These are phyloP conservation scores for Dissostichus mawsoni DNA, from an alignment of 2,113 vertebrate species.

Conservation along the genomic window DNA sequence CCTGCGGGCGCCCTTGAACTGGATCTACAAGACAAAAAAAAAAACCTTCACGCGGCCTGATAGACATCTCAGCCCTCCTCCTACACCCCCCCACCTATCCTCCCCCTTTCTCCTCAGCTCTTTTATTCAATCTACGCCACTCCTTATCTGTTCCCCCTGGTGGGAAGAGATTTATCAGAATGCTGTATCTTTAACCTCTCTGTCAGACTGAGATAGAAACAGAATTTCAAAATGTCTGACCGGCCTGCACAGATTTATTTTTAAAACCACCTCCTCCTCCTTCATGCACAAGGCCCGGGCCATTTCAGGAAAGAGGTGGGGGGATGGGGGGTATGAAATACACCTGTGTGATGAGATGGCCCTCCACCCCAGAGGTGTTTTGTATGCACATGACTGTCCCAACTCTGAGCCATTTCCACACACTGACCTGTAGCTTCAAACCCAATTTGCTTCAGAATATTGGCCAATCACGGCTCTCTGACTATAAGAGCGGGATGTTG, in stretches of 20 bases:
- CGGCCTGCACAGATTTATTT: conserved; percentile 73
- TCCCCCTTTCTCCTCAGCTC: conserved; percentile 56
- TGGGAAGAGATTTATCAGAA: conserved; percentile 94
- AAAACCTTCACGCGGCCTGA: conserved; percentile 92
- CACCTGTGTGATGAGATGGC: conserved; percentile 58
- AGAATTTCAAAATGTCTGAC: conserved; percentile 84
- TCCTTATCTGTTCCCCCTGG: conserved; percentile 89
- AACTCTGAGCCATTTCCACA: conserved; percentile 57
- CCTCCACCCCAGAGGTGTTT: conserved; percentile 46
- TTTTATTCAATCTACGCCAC: conserved; percentile 91
- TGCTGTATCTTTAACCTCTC: conserved; percentile 94
- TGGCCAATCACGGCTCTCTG: conserved; percentile 33
- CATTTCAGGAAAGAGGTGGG: conserved; percentile 49
- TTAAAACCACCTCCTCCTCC: conserved; percentile 67
- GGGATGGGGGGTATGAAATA: conserved; percentile 20
- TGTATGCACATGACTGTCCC: conserved; percentile 57
- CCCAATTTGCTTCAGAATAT: conserved; percentile 55
- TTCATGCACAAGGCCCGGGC: conserved; percentile 43
- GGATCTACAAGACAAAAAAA: conserved; percentile 99
- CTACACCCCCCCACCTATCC: conserved; percentile 35
- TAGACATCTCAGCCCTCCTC: conserved; percentile 95
- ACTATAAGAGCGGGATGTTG: conserved; percentile 14
- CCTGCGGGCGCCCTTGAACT: conserved; percentile 99
- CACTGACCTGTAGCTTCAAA: conserved; percentile 67
- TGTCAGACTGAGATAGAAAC: conserved; percentile 79